Percentiles rank a stretch among this genome's conserved stretches.
phyloP scores from a whole-genome alignment of 2,797 vertebrate genomes.

The Chelmon rostratus region DNA sequence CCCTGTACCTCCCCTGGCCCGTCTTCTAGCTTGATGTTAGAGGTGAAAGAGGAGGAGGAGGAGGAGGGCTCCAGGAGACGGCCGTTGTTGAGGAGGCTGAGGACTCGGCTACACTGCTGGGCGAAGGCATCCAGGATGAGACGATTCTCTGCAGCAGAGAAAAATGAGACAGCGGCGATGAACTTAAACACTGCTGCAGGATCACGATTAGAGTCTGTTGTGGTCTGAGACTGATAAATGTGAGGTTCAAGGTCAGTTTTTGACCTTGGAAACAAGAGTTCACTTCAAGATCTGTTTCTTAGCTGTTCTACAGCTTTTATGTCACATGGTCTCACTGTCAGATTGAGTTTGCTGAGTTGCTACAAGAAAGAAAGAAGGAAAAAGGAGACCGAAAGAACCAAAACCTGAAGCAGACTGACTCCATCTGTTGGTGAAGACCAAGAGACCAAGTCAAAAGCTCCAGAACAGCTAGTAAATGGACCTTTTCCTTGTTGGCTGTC shows the following conservation, averaged over 20 bases:
- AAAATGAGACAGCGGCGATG: not conserved
- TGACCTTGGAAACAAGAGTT: not conserved
- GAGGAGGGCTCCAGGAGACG: constrained; percentile 92
- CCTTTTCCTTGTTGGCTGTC: no score
- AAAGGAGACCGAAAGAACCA: no score
- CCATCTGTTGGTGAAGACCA: no score
- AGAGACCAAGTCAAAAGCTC: no score
- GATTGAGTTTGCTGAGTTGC: no score
- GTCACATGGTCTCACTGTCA: no score
- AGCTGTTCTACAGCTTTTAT: not conserved
- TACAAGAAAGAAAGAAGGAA: no score
- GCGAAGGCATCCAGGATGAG: constrained; percentile 98
- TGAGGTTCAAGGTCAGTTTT: not conserved
- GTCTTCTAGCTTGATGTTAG: constrained; percentile 94
- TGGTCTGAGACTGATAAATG: not conserved
- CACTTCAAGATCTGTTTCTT: not conserved
- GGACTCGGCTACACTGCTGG: constrained; percentile 98
- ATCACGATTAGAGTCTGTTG: not conserved
- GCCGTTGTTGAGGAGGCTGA: constrained; percentile 96
- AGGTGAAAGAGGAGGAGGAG: constrained; percentile 78
- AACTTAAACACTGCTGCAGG: not conserved
- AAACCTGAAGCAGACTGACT: no score
- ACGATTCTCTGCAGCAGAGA: constrained; percentile 90
- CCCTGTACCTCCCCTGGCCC: constrained; percentile 56
- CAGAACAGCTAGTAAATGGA: no score